These are phyloP conservation scores for Myiotriccus ornatus DNA, from an alignment of 2,797 vertebrate species.

Conservation along the genomic window DNA sequence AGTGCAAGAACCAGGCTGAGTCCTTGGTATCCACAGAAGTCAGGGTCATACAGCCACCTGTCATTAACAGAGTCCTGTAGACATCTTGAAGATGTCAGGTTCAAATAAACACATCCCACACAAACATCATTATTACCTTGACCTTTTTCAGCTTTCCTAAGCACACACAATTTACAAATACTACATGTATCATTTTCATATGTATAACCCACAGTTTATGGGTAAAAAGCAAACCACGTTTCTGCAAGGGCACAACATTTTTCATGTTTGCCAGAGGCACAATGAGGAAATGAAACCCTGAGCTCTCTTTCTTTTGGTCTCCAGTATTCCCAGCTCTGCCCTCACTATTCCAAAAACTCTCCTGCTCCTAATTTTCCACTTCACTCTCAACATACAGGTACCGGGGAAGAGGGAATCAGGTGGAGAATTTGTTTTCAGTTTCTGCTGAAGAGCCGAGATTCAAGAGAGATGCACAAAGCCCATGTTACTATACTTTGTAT, in stretches of 20 bases:
- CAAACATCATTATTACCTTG: background rate
- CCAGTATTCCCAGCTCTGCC: background rate
- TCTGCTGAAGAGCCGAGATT: background rate
- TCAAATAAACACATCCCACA: background rate
- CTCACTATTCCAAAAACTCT: background rate
- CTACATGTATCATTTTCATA: background rate
- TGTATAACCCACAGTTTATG: background rate
- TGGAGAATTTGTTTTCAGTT: background rate
- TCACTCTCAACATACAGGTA: background rate
- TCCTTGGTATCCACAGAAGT: background rate
- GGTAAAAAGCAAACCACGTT: background rate
- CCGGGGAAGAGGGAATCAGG: background rate
- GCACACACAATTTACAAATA: background rate
- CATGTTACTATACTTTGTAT: background rate
- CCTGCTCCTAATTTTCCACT: background rate
- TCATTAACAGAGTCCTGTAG: background rate
- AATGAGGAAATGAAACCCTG: rapidly evolving
- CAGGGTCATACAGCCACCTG: background rate
- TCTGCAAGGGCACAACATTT: background rate
- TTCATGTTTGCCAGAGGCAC: background rate
- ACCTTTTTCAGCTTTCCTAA: background rate
- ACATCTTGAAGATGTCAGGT: background rate
- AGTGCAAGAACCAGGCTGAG: background rate
- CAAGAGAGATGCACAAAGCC: background rate
- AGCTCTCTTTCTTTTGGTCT: background rate